Conservation (phyloP, 2,888 invertebrate species). For the Tholera decimalis region DNA sequence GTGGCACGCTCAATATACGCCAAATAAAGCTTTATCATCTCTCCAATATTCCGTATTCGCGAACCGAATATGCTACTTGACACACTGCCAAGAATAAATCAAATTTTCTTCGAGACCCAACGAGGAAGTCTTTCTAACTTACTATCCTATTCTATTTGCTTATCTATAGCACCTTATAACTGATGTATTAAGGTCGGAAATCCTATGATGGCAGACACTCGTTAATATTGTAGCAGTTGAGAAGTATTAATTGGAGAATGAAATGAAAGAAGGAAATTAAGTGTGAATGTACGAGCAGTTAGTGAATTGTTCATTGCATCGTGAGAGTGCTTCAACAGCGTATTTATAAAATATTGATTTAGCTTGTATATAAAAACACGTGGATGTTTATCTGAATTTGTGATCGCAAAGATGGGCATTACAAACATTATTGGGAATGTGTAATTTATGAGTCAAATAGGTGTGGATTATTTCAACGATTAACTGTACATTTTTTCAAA, state of each 20-base stretch:
- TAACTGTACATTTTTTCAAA: constrained; percentile 10
- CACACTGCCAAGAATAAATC: constrained; percentile 87
- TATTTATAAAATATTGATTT: constrained; percentile 14
- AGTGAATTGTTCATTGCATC: constrained; percentile 36
- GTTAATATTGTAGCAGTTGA: constrained; percentile 30
- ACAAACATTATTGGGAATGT: background rate
- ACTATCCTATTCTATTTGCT: constrained; percentile 44
- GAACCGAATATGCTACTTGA: constrained; percentile 83
- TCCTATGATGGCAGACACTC: constrained; percentile 5
- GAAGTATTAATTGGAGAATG: constrained; percentile 52
- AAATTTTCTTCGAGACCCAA: constrained; percentile 75
- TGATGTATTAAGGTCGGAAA: constrained; percentile 23
- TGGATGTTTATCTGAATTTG: background rate
- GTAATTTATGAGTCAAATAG: background rate
- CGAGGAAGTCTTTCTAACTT: constrained; percentile 49
- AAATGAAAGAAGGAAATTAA: constrained; percentile 49
- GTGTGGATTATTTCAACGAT: background rate
- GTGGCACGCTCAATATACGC: constrained; percentile 79
- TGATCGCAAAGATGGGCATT: background rate
- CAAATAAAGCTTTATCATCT: constrained; percentile 84
- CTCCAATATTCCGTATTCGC: constrained; percentile 81
- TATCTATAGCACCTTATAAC: constrained; percentile 34
- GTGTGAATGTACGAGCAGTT: constrained; percentile 32
- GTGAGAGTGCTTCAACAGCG: constrained; percentile 9
- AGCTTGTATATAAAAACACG: background rate